Conservation (phyloP, 2,888 invertebrate species). For the Lydus trimaculatus region DNA sequence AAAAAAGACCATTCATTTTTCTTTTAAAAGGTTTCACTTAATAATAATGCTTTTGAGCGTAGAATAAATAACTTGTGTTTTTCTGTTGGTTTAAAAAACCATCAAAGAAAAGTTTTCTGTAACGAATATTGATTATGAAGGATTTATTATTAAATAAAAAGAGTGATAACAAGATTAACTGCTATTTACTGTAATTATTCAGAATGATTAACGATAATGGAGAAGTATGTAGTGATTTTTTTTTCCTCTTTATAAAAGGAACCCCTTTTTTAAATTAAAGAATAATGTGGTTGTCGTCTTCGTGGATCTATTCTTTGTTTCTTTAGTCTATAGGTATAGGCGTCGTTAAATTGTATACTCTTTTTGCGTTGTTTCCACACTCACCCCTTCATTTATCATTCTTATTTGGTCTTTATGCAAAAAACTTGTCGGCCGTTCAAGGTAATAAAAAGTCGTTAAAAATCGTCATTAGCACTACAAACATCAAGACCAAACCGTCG, state of each 20-base stretch:
- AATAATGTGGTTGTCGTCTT: constrained; percentile 3
- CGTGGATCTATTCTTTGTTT: not conserved
- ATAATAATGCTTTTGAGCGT: not conserved
- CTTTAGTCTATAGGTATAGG: not conserved
- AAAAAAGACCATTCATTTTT: not conserved
- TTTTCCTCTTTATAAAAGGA: not conserved
- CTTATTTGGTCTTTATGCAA: constrained; percentile 12
- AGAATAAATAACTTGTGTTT: not conserved
- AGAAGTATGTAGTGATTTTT: not conserved
- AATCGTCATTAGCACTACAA: constrained; percentile 16
- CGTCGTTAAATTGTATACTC: not conserved
- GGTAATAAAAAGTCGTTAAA: constrained; percentile 20
- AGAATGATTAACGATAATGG: constrained; percentile 3
- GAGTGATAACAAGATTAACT: not conserved
- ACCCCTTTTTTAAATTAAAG: not conserved
- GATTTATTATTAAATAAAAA: not conserved
- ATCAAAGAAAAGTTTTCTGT: not conserved
- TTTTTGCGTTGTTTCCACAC: not conserved
- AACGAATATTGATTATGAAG: not conserved
- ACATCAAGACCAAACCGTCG: constrained; percentile 16
- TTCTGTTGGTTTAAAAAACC: not conserved
- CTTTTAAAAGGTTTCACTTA: not conserved
- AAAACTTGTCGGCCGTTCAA: not conserved
- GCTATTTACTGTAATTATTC: not conserved
- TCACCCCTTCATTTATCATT: constrained; percentile 16